A percentile compares a stretch with the other conserved stretches of the same genome.
Evolutionary conservation across 2,797 vertebrate genomes (phyloP).

Genomic region (Notolabrus celidotus): DNA sequence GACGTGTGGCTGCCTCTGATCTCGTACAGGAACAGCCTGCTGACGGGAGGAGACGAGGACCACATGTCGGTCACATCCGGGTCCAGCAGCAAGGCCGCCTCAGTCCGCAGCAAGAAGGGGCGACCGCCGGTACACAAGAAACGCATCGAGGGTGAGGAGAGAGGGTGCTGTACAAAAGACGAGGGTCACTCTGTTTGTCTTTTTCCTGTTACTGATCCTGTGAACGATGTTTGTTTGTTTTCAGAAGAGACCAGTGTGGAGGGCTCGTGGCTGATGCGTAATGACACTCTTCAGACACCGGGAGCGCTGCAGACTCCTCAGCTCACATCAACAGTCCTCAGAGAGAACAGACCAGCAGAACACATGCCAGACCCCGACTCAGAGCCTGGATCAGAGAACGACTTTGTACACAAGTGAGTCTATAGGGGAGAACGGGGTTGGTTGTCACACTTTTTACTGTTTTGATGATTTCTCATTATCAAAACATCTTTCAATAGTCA

Average conservation of each 20-base stretch:
- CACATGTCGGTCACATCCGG: conserved; percentile 96
- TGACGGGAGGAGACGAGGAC: conserved; percentile 95
- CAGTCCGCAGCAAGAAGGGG: conserved; percentile 97
- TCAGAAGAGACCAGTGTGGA: conserved; percentile 95
- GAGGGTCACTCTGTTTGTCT: neutral
- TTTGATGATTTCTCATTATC: too few species aligned
- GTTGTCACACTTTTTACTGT: too few species aligned
- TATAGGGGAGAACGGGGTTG: too few species aligned
- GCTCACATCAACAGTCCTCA: conserved; percentile 96
- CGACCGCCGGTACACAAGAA: conserved; percentile 95
- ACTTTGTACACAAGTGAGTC: conserved; percentile 97
- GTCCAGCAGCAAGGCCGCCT: conserved; percentile 95
- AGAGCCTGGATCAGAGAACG: conserved; percentile 96
- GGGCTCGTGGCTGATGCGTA: conserved; percentile 95
- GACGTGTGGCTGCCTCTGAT: conserved; percentile 99
- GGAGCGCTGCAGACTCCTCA: conserved; percentile 94
- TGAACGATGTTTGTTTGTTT: neutral
- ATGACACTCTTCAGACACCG: conserved; percentile 95
- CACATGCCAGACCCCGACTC: conserved; percentile 97
- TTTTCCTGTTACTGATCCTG: too few species aligned
- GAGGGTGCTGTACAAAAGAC: neutral
- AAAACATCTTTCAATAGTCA: too few species aligned
- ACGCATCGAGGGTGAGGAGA: conserved; percentile 86
- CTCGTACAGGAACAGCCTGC: conserved; percentile 97
- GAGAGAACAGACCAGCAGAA: conserved; percentile 95